Conservation (phyloP, 2,888 invertebrate genomes). For the Physocephala rufipes region DNA sequence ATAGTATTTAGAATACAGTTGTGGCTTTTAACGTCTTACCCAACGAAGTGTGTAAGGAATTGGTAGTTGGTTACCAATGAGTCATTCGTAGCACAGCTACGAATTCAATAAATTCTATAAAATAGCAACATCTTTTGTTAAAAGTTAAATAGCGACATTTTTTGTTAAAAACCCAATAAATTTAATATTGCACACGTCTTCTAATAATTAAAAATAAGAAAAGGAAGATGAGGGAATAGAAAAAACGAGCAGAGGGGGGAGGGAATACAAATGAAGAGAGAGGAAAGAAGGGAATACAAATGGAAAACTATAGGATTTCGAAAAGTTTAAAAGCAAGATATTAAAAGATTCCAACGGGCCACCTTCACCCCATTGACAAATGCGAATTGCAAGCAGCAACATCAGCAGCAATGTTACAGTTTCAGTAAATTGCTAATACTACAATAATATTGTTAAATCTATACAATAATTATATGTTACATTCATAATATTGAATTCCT, state of each 20-base stretch:
- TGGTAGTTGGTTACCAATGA: no score
- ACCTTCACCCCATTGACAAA: no score
- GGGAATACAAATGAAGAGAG: neutral
- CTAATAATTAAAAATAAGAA: constrained; percentile 30
- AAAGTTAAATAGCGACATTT: no score
- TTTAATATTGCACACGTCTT: constrained; percentile 30
- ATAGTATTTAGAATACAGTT: constrained; percentile 41
- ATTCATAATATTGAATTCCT: neutral
- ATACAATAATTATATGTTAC: constrained; percentile 8
- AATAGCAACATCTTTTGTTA: neutral
- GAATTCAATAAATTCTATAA: constrained; percentile 3
- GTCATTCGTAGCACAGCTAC: constrained; percentile 32
- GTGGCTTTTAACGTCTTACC: neutral
- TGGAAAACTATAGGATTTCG: constrained; percentile 24
- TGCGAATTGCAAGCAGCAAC: no score
- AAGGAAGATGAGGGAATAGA: no score
- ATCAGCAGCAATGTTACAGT: no score
- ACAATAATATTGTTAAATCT: neutral
- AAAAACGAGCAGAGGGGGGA: no score
- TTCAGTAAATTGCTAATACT: no score
- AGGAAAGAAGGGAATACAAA: constrained; percentile 16
- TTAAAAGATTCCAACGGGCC: neutral
- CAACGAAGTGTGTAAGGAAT: constrained; percentile 19
- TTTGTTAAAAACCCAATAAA: constrained; percentile 24
- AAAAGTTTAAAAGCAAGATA: constrained; percentile 3